Evolutionary conservation across 2,113 vertebrate genomes (phyloP).

Genomic region (Cyprinodon variegatus): DNA sequence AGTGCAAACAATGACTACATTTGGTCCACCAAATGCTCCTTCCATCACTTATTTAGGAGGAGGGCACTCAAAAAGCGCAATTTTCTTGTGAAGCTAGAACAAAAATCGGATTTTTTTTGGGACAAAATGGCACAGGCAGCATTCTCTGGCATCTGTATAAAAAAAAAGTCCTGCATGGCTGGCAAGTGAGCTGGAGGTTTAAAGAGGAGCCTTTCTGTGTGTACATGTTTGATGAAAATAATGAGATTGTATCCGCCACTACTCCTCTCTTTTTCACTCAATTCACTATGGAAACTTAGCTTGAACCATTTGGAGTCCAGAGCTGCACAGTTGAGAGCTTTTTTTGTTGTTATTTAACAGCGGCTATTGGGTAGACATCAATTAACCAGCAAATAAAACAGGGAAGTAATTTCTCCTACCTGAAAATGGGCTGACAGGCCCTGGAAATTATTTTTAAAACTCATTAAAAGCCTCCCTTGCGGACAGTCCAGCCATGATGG

Average conservation of each 20-base stretch:
- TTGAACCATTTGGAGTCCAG: conserved; percentile 43
- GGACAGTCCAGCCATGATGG: conserved; percentile 27
- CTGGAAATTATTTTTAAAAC: conserved; percentile 42
- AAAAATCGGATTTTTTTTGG: conserved; percentile 30
- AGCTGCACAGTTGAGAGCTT: conserved; percentile 36
- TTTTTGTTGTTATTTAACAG: conserved; percentile 57
- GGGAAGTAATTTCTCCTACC: conserved; percentile 20
- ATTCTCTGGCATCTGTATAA: conserved; percentile 20
- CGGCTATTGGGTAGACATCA: conserved; percentile 53
- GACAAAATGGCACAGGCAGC: conserved; percentile 25
- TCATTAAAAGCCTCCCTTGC: conserved; percentile 39
- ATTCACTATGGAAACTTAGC: conserved; percentile 46
- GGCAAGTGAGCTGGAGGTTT: conserved; percentile 40
- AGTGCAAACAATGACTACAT: conserved; percentile 28
- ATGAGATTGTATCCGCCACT: conserved; percentile 56
- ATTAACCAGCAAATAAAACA: conserved; percentile 29
- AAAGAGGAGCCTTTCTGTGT: conserved; percentile 32
- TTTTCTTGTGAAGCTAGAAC: conserved; percentile 31
- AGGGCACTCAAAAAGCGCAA: conserved; percentile 36
- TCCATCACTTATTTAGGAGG: conserved; percentile 16
- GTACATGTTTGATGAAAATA: conserved; percentile 56
- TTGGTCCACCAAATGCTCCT: conserved; percentile 38
- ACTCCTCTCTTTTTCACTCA: conserved; percentile 28
- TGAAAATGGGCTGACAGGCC: conserved; percentile 51
- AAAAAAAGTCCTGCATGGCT: conserved; percentile 33